Base-by-base conservation (phyloP, 2,113 vertebrate genomes). In the Capreolus pygargus region DNA sequence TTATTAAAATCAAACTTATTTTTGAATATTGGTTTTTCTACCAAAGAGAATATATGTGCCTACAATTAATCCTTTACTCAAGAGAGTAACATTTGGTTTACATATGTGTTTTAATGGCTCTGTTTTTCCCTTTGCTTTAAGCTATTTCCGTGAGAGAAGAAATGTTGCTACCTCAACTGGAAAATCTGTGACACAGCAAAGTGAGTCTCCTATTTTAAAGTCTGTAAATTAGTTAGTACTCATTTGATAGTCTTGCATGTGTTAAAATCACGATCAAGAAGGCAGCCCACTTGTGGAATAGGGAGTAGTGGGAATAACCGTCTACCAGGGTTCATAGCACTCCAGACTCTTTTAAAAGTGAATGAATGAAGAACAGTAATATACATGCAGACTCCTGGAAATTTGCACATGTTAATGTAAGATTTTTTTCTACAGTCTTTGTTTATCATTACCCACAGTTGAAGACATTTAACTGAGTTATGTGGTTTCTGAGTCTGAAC, bases 141-240 rank as follows among this genome's bases (percentile, higher is more conserved):
- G 99, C 97, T 98, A 96, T 39, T 97, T 98, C 64, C 98, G 98
- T 50, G 98, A 97, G 93, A 98, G 98, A 98, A 99, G 98, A 98
- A 98, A 96, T 78, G 39, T 94, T 95, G 92, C 98, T 97, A 97
- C 95, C 96, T 95, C 92, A 97, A 6, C 88, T 97, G 98, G 95
- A 93, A 98, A 97, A 61, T n/a, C 95, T 50, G 86, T 61, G 45
- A 83, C 95, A 67, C 52, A 89, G 93, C 84, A 96, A 81, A 96
- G 98, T 98, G 92, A 98, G 98, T 98, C 10, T 89, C 1, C n/a
- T 55, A 58, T 15, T 87, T 95, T 82, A 84, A 92, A 85, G 16
- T 83, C 7, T 93, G 10, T 87, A 54, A 70, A 58, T 84, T 64
- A 67, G 43, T 85, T 84, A 84, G 43, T 25, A 30, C 23, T 93